Evolutionary conservation across 1,140 invertebrate genomes (phyloP).

Genomic region (Bilobella aurantiaca): DNA sequence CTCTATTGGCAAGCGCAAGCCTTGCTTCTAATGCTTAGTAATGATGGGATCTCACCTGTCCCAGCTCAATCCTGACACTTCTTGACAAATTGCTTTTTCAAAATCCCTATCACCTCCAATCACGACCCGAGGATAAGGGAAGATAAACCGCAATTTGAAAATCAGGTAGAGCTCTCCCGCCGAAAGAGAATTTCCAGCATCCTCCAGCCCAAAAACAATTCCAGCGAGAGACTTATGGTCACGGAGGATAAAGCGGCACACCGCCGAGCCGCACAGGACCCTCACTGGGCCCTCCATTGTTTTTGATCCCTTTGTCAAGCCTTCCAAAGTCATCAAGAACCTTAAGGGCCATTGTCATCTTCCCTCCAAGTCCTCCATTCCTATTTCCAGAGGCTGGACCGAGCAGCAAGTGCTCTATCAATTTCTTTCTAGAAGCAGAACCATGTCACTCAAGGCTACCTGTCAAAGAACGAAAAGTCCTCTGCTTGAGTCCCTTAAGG

Average conservation of each 20-base stretch:
- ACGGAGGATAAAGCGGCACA: neutral
- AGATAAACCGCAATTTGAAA: neutral
- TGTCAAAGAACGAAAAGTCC: neutral
- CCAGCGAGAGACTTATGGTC: too few species aligned
- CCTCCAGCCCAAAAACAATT: too few species aligned
- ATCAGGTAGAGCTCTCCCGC: neutral
- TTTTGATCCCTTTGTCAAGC: neutral
- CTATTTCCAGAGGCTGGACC: neutral
- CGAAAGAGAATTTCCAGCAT: neutral
- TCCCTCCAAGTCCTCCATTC: neutral
- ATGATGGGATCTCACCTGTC: neutral
- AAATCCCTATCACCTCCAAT: conserved; percentile 4
- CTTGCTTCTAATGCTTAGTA: neutral
- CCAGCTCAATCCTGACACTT: neutral
- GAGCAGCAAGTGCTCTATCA: too few species aligned
- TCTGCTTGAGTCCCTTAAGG: neutral
- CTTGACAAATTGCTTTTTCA: neutral
- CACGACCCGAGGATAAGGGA: neutral
- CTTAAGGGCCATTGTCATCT: neutral
- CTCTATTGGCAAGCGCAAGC: neutral
- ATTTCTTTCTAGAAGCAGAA: too few species aligned
- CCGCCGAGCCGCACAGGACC: neutral
- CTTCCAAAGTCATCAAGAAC: neutral
- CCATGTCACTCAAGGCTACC: neutral
- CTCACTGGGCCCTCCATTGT: neutral